Evolutionary conservation across 2,888 invertebrate genomes (phyloP).

Genomic region (Scaptomyza caliginosa): DNA sequence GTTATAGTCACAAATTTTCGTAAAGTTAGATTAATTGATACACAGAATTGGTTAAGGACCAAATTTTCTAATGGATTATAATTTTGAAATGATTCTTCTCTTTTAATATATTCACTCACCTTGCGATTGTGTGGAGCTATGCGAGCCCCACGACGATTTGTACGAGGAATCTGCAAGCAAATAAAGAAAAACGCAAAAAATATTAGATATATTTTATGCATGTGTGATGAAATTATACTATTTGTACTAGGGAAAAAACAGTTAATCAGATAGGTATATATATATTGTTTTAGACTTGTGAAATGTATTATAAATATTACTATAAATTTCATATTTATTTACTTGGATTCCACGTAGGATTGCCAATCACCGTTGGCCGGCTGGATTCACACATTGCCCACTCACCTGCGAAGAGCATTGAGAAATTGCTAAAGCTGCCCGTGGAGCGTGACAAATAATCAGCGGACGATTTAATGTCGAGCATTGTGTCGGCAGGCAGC

Average conservation of each 20-base stretch:
- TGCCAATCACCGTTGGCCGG: constrained; percentile 69
- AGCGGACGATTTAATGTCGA: constrained; percentile 96
- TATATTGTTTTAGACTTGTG: constrained; percentile 9
- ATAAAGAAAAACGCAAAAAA: neutral
- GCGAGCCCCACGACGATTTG: constrained; percentile 93
- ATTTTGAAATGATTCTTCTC: no score
- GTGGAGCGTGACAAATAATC: constrained; percentile 94
- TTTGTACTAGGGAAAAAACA: constrained; percentile 9
- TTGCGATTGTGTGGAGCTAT: constrained; percentile 90
- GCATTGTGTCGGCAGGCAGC: constrained; percentile 86
- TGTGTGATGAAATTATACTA: neutral
- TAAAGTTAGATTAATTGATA: no score
- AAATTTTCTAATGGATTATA: no score
- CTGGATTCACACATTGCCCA: constrained; percentile 73
- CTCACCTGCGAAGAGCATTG: constrained; percentile 96
- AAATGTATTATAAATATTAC: constrained; percentile 28
- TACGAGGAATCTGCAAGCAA: constrained; percentile 92
- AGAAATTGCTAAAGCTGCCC: constrained; percentile 96
- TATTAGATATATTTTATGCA: neutral
- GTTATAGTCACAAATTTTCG: no score
- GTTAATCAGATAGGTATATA: no score
- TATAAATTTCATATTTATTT: constrained; percentile 51
- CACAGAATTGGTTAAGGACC: no score
- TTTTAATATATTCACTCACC: constrained; percentile 85
- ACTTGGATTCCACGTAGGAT: constrained; percentile 75